phyloP scores from a whole-genome alignment of 2,888 invertebrate genomes.

The Balanococcus diminutus region DNA sequence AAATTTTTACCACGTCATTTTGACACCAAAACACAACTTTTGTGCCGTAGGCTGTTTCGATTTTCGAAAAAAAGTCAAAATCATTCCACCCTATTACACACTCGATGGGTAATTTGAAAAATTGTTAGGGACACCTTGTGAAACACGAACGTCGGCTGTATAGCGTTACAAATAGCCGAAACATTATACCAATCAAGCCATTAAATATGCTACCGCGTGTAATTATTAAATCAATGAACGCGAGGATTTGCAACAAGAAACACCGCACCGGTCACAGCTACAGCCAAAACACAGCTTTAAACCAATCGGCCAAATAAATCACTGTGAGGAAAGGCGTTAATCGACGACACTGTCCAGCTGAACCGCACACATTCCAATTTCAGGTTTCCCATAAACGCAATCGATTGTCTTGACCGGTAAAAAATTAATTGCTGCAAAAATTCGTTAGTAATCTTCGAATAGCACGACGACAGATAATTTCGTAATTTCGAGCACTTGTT shows the following conservation, averaged over 20 bases:
- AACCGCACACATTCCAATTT: background rate
- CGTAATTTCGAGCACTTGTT: conserved; percentile 23
- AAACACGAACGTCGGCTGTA: background rate
- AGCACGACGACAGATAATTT: conserved; percentile 1
- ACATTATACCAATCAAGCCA: background rate
- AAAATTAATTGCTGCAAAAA: background rate
- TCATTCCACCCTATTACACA: no score
- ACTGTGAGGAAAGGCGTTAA: background rate
- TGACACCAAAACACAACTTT: no score
- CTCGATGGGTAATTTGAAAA: no score
- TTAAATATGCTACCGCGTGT: background rate
- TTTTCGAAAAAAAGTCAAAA: no score
- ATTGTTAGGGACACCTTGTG: background rate
- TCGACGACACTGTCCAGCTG: background rate
- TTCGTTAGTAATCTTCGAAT: background rate
- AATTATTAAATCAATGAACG: conserved; percentile 8
- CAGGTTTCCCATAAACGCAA: background rate
- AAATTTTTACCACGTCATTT: no score
- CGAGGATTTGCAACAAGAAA: background rate
- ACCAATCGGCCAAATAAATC: background rate
- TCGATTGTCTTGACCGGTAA: no score
- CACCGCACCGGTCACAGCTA: background rate
- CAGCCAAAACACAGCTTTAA: background rate
- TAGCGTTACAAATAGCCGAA: background rate
- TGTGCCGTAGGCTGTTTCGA: no score